A percentile compares a stretch with the other conserved stretches of the same genome.
Evolutionary conservation across 2,888 invertebrate species (phyloP).

Genomic region (Galerucella calmariensis): DNA sequence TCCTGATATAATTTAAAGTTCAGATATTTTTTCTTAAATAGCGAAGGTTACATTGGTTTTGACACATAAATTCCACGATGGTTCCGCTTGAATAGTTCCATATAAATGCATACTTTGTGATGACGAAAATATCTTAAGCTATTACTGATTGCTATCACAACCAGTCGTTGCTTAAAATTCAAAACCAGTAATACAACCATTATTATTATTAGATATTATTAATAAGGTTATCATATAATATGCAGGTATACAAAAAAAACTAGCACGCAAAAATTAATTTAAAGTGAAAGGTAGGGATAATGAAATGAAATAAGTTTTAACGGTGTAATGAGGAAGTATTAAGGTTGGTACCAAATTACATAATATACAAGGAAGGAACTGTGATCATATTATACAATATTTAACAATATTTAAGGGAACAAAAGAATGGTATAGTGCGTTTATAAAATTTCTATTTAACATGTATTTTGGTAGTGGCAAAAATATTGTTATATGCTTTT

Average conservation of each 20-base stretch:
- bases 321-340: not conserved
- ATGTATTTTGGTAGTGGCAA: too few species aligned
- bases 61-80: slow-evolving; percentile 13
- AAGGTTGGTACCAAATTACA: not conserved
- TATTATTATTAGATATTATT: not conserved
- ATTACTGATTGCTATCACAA: slow-evolving; percentile 12
- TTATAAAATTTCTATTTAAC: too few species aligned
- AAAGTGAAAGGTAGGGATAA: slow-evolving; percentile 6
- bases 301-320: not conserved
- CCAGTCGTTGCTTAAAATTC: slow-evolving; percentile 11
- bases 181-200: slow-evolving; percentile 12
- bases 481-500: too few species aligned
- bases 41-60: slow-evolving; percentile 17
- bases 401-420: too few species aligned
- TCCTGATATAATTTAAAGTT: slow-evolving; percentile 19
- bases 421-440: too few species aligned
- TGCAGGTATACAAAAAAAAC: not conserved
- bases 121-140: slow-evolving; percentile 21
- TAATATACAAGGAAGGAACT: not conserved
- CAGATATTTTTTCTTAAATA: slow-evolving; percentile 13
- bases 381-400: too few species aligned
- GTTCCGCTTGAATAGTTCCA: slow-evolving; percentile 16
- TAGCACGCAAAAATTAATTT: not conserved
- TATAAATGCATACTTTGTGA: slow-evolving; percentile 18
- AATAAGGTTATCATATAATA: slow-evolving; percentile 10